Percentiles rank a stretch among this genome's conserved stretches.
Evolutionary conservation across 1,140 invertebrate species (phyloP).

Genomic region (Chionoecetes opilio): DNA sequence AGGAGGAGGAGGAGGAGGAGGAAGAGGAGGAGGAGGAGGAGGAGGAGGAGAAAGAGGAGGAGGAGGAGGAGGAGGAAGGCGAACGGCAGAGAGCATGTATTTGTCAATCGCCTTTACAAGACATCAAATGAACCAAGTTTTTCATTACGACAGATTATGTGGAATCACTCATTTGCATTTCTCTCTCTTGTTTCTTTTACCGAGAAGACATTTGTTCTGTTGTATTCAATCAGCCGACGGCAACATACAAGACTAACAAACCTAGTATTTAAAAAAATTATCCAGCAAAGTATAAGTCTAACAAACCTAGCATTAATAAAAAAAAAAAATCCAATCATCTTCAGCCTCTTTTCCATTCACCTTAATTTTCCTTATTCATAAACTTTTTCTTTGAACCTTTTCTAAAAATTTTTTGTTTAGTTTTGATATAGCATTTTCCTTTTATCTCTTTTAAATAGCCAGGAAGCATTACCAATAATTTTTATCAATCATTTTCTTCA

Average conservation of each 20-base stretch:
- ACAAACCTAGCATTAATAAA: no score
- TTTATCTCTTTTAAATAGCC: no score
- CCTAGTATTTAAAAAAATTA: background rate
- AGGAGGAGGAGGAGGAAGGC: background rate
- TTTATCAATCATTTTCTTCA: no score
- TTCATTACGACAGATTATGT: background rate
- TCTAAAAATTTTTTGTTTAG: no score
- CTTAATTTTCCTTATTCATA: background rate
- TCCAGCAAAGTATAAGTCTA: no score
- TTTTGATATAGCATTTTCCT: no score
- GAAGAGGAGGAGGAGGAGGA: no score
- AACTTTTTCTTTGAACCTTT: no score
- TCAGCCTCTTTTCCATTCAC: no score
- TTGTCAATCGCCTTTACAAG: conserved; percentile 38
- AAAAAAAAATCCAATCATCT: no score
- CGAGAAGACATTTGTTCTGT: background rate
- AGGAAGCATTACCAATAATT: no score
- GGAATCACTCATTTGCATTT: background rate
- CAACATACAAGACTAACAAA: background rate
- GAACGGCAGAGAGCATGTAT: conserved; percentile 37
- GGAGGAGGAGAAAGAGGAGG: background rate
- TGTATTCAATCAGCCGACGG: background rate
- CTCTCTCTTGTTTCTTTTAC: background rate
- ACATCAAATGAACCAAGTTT: conserved; percentile 50
- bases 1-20: no score